These are phyloP conservation scores for Atethmia centrago DNA, from an alignment of 2,888 invertebrate species.

Conservation along the genomic window DNA sequence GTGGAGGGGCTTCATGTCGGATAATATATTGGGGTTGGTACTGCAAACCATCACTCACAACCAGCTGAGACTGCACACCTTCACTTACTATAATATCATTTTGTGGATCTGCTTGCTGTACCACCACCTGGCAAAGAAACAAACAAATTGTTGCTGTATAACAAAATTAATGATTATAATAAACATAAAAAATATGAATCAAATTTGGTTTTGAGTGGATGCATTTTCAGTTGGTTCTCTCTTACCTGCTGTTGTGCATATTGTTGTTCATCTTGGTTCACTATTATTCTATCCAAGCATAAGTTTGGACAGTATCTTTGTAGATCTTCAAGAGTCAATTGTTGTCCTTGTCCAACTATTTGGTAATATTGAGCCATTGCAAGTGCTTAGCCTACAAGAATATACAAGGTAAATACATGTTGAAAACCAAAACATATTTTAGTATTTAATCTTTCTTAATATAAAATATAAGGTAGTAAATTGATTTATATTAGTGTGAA, in stretches of 20 bases:
- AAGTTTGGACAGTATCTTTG: slow-evolving; percentile 92
- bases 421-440: neutral
- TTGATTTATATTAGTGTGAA: neutral
- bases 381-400: slow-evolving; percentile 82
- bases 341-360: slow-evolving; percentile 91
- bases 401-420: slow-evolving; percentile 24
- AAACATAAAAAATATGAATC: neutral
- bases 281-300: slow-evolving; percentile 88
- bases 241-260: slow-evolving; percentile 88
- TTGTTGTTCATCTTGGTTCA: slow-evolving; percentile 88
- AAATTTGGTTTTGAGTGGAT: neutral
- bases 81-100: slow-evolving; percentile 90
- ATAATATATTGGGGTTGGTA: slow-evolving; percentile 89
- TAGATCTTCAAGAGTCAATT: slow-evolving; percentile 90
- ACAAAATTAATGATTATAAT: slow-evolving; percentile 10
- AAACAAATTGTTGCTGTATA: slow-evolving; percentile 1
- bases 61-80: slow-evolving; percentile 84
- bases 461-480: neutral
- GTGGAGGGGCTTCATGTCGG: slow-evolving; percentile 83
- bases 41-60: slow-evolving; percentile 86
- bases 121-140: slow-evolving; percentile 82
- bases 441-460: neutral
- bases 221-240: neutral
- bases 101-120: slow-evolving; percentile 88
- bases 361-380: slow-evolving; percentile 94